These are phyloP conservation scores for Zalophus californianus DNA, from an alignment of 2,797 vertebrate genomes.

Conservation along the genomic window DNA sequence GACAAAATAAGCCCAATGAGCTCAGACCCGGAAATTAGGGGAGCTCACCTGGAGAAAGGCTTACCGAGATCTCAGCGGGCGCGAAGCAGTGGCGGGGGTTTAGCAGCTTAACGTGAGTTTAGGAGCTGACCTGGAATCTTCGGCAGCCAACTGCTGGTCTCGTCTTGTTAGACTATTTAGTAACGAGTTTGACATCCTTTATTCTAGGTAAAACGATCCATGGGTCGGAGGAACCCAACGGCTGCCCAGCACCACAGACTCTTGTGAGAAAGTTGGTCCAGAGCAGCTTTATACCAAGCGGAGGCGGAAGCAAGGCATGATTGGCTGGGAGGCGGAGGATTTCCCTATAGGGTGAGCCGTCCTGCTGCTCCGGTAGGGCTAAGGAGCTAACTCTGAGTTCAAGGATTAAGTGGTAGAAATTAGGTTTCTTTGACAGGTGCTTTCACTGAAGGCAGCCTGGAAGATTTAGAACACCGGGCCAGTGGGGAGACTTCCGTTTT, in stretches of 20 bases:
- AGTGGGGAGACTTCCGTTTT: not conserved
- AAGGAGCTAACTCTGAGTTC: not conserved
- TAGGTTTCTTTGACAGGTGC: not conserved
- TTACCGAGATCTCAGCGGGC: not conserved
- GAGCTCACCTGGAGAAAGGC: not conserved
- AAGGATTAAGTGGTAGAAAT: too few relatives aligned
- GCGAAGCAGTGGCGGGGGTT: not conserved
- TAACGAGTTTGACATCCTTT: not conserved
- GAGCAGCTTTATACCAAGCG: not conserved
- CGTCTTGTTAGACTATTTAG: not conserved
- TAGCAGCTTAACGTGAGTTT: rapidly evolving
- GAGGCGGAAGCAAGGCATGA: not conserved
- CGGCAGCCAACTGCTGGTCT: not conserved
- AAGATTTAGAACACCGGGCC: not conserved
- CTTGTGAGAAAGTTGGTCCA: not conserved
- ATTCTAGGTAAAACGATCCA: not conserved
- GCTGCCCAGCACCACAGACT: rapidly evolving
- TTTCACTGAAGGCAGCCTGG: too few relatives aligned
- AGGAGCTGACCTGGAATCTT: not conserved
- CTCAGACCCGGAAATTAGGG: not conserved
- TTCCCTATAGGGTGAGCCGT: rapidly evolving
- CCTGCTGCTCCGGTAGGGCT: rapidly evolving
- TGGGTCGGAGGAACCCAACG: rapidly evolving
- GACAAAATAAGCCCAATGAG: not conserved
- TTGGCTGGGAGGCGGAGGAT: not conserved